phyloP scores from a whole-genome alignment of 2,797 vertebrate species.

The Tokudaia muenninki region DNA sequence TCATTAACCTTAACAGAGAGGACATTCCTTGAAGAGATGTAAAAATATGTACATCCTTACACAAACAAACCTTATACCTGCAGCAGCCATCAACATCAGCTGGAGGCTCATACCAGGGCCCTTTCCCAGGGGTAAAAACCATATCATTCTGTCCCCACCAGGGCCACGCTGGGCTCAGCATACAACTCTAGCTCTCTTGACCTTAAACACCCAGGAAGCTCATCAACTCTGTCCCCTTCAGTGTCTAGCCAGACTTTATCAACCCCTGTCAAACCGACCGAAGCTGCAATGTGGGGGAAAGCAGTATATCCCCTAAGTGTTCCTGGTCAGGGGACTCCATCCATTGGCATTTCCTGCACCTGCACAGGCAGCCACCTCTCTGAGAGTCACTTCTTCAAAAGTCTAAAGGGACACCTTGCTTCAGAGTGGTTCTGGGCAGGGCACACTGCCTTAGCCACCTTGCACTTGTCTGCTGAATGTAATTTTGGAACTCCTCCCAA shows the following conservation, averaged over 20 bases:
- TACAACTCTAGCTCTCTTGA: not conserved
- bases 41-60: not conserved
- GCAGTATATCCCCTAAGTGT: not conserved
- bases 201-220: not conserved
- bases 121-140: not conserved
- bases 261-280: not conserved
- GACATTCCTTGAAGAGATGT: not conserved
- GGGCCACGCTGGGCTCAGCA: not conserved
- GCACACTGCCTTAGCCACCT: not conserved
- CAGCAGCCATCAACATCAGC: not conserved
- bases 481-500: not conserved
- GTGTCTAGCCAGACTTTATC: not conserved
- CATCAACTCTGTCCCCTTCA: not conserved
- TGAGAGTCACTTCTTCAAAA: constrained; percentile 41
- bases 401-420: not conserved
- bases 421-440: not conserved
- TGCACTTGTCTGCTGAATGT: no score
- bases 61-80: not conserved
- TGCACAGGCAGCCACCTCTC: not conserved
- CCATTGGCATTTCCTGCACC: not conserved
- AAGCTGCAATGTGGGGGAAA: not conserved
- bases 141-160: not conserved
- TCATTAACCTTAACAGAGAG: not conserved
- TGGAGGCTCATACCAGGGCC: not conserved
- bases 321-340: not conserved